Base-by-base conservation (phyloP, 2,888 invertebrate species). In the Tridacna gigas region DNA sequence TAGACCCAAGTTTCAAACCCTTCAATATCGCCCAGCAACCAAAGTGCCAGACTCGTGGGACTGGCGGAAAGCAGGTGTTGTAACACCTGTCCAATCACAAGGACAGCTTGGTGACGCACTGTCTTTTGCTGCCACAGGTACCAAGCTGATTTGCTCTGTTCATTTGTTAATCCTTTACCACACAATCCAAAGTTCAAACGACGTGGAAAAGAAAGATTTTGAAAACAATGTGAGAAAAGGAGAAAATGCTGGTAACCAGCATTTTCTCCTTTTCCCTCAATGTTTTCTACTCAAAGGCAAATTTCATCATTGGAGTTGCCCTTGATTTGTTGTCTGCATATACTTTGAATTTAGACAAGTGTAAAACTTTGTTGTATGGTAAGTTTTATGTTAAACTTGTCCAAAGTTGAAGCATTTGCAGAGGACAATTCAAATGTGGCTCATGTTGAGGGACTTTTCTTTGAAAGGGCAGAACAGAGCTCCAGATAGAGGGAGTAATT, bases 101-200 rank as follows among this genome's bases (percentile, higher is more conserved):
- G 94, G 92, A 88, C 91, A 86, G 83, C 83, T 86, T 89, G 94
- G 84, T 89, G 91, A 63, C 89, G 91, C 84, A 76, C 82, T 71
- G 90, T 88, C 88, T 86, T 92, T 82, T 45, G 90, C 86, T 90
- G 90, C 88, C 2, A 77, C 84, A 51, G 90, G 90, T 90, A 71
- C 22, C 2, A 37, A 37, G 65, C 4, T 4, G 13, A 25, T 4
- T 22, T 9, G 22, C 13, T 25, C 3, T 65, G 22, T 7, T 13
- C 9, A 65, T 22, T 2, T 22, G 3, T 65, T 22, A 25, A 25
- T 4, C 9, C 65, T 65, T 65, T 65, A 20, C n/a, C 18, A 56
- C 18, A 20, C 56, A 56, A 20, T 5, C 2, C 56, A 2, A 5
- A 9, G 4, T 9, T 56, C 9, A 4, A n/a, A 56, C 56, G 56